These are phyloP conservation scores for Hormaphis cornu DNA, from an alignment of 1,140 invertebrate genomes.

Conservation along the genomic window DNA sequence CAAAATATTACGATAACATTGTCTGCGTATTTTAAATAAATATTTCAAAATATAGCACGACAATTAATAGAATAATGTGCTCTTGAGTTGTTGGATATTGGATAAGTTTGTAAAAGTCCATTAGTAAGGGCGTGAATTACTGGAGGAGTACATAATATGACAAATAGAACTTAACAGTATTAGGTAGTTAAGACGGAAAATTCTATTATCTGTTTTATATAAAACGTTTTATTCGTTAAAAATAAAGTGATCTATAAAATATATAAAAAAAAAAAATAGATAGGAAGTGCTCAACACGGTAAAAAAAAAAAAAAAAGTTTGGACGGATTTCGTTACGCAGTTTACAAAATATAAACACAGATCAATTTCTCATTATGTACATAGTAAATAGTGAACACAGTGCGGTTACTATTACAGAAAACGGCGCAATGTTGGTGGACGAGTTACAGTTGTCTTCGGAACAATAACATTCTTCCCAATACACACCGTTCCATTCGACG, in stretches of 20 bases:
- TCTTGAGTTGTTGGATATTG: too few relatives aligned
- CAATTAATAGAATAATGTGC: too few relatives aligned
- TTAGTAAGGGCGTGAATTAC: too few relatives aligned
- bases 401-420: neutral
- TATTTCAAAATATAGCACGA: too few relatives aligned
- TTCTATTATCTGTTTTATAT: neutral
- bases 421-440: conserved; percentile 34
- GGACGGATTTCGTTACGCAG: neutral
- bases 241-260: conserved; percentile 1
- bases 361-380: conserved; percentile 6
- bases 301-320: too few relatives aligned
- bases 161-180: too few relatives aligned
- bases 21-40: too few relatives aligned
- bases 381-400: conserved; percentile 18
- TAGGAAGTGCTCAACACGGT: neutral
- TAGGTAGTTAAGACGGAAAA: neutral
- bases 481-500: conserved; percentile 80
- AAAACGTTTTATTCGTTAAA: neutral
- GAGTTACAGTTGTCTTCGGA: conserved; percentile 75
- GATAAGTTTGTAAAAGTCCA: too few relatives aligned
- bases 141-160: too few relatives aligned
- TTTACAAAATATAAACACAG: neutral
- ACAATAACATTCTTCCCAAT: conserved; percentile 93
- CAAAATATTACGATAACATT: too few relatives aligned
- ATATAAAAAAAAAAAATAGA: conserved; percentile 10